phyloP scores from a whole-genome alignment of 2,888 invertebrate species.

The Psylliodes chrysocephalus region DNA sequence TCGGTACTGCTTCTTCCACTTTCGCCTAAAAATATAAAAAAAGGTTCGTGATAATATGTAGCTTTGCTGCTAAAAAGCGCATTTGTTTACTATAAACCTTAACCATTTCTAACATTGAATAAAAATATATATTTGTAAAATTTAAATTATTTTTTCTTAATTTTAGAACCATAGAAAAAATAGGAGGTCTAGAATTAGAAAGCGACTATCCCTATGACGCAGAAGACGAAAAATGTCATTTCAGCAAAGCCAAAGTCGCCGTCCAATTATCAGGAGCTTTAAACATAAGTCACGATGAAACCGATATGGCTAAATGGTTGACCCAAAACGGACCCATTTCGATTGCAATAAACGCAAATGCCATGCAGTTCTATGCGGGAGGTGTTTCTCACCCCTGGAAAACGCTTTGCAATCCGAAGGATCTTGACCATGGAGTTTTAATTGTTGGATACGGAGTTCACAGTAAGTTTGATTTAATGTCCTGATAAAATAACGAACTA shows the following conservation, averaged over 20 bases:
- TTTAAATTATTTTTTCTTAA: conserved; percentile 9
- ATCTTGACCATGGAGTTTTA: conserved; percentile 94
- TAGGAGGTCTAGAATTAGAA: conserved; percentile 93
- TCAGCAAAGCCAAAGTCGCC: conserved; percentile 71
- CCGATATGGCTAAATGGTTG: conserved; percentile 91
- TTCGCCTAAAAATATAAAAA: too few species aligned
- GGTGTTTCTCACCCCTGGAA: conserved; percentile 94
- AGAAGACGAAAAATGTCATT: conserved; percentile 80
- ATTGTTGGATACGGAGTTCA: conserved; percentile 91
- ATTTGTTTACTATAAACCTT: too few species aligned
- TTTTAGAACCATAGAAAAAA: conserved; percentile 80
- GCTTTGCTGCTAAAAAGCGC: too few species aligned
- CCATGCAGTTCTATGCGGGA: conserved; percentile 96
- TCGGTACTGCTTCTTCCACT: too few species aligned
- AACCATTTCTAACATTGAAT: too few species aligned
- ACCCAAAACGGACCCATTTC: conserved; percentile 91
- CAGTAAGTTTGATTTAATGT: conserved; percentile 73
- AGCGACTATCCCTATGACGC: conserved; percentile 92
- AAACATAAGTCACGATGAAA: conserved; percentile 88
- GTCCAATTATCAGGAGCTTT: conserved; percentile 82
- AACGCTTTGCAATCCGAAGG: conserved; percentile 78
- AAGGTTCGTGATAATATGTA: too few species aligned
- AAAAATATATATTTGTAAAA: too few species aligned
- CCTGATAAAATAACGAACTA: too few species aligned
- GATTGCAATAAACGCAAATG: conserved; percentile 95